Conservation (phyloP, 2,888 invertebrate genomes). For the Spodoptera littoralis region DNA sequence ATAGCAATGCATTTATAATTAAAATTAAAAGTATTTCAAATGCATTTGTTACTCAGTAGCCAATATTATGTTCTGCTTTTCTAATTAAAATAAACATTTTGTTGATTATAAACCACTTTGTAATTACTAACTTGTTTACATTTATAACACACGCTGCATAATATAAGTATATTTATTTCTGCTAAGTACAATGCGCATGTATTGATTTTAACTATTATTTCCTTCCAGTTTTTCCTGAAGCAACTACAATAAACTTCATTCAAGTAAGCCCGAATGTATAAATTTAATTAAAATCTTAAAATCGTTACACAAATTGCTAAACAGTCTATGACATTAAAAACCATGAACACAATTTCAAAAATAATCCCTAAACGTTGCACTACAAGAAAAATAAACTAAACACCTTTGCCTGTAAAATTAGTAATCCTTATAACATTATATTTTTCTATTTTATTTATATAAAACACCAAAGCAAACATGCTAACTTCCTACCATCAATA, state of each 20-base stretch:
- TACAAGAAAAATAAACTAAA: slow-evolving; percentile 20
- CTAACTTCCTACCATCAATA: neutral
- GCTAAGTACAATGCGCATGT: neutral
- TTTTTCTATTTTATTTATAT: slow-evolving; percentile 25
- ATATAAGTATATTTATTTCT: neutral
- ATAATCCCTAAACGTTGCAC: slow-evolving; percentile 5
- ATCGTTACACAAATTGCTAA: neutral
- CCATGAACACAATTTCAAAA: slow-evolving; percentile 1
- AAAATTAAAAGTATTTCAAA: too few relatives aligned
- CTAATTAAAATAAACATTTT: too few relatives aligned
- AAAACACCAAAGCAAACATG: slow-evolving; percentile 7
- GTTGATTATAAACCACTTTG: neutral
- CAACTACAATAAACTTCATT: slow-evolving; percentile 1
- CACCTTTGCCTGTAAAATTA: slow-evolving; percentile 19
- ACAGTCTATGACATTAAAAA: neutral
- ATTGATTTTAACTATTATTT: slow-evolving; percentile 3
- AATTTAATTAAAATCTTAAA: neutral
- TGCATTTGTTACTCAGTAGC: too few relatives aligned
- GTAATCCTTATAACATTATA: slow-evolving; percentile 21
- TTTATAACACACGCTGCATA: neutral
- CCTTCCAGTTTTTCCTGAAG: slow-evolving; percentile 24
- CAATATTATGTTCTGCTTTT: too few relatives aligned
- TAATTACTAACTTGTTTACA: slow-evolving; percentile 20
- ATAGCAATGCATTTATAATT: too few relatives aligned
- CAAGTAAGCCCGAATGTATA: neutral